Evolutionary conservation across 2,888 invertebrate genomes (phyloP).

Genomic region (Orthosia incerta): DNA sequence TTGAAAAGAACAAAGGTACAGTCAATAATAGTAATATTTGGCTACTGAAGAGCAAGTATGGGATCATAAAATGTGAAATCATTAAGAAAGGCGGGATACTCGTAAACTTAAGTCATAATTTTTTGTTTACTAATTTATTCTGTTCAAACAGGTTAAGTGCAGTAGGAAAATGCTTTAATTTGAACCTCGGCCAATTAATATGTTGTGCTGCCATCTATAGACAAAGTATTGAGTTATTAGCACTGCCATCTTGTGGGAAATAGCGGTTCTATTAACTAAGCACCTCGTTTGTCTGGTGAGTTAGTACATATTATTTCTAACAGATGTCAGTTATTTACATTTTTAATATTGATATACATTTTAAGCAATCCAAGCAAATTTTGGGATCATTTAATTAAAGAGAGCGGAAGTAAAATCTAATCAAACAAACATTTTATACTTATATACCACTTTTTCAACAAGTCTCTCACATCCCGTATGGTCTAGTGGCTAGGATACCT

Average conservation of each 20-base stretch:
- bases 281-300: rapidly evolving
- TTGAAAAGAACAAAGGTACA: background rate
- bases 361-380: too few species aligned
- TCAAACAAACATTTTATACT: background rate
- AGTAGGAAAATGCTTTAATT: background rate
- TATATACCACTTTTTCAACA: slow-evolving; percentile 15
- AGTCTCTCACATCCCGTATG: slow-evolving; percentile 83
- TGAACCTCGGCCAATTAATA: too few species aligned
- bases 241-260: slow-evolving; percentile 41
- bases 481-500: slow-evolving; percentile 93
- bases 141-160: background rate
- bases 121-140: too few species aligned
- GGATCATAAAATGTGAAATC: background rate
- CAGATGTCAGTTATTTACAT: slow-evolving; percentile 27
- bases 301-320: background rate
- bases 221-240: background rate
- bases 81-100: too few species aligned
- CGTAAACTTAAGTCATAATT: too few species aligned
- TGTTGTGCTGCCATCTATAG: slow-evolving; percentile 44
- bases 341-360: too few species aligned
- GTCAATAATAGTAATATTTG: background rate
- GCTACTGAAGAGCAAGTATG: background rate
- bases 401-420: background rate
- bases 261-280: slow-evolving; percentile 15
- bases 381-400: too few species aligned